A percentile compares a stretch with the other conserved stretches of the same genome.
phyloP scores from a whole-genome alignment of 2,113 vertebrate genomes.

The Pygoscelis adeliae region DNA sequence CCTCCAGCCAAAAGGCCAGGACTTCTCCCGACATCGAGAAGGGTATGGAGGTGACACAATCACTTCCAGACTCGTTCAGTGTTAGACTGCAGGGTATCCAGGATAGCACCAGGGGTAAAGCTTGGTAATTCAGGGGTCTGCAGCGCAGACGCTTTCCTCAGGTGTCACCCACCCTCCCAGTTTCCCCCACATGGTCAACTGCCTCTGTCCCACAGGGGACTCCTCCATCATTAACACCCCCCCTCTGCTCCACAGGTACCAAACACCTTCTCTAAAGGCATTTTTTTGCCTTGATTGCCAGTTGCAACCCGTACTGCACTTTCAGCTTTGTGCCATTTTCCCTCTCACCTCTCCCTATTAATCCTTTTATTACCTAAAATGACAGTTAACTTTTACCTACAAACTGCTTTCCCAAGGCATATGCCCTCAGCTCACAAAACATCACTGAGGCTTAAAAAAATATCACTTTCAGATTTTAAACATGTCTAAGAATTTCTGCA shows the following conservation, averaged over 20 bases:
- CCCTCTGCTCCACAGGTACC: neutral
- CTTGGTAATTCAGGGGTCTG: neutral
- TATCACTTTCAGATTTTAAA: neutral
- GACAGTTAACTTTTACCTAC: neutral
- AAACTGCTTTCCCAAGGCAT: neutral
- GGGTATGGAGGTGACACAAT: neutral
- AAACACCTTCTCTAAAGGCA: neutral
- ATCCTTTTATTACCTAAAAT: neutral
- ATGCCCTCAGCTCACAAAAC: neutral
- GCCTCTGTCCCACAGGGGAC: neutral
- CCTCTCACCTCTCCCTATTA: neutral
- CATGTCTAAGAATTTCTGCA: neutral
- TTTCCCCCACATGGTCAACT: accelerated
- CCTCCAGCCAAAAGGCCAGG: neutral
- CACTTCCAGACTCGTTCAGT: accelerated
- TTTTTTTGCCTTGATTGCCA: neutral
- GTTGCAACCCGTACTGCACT: too few relatives aligned
- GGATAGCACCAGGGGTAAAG: neutral
- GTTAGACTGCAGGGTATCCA: too few relatives aligned
- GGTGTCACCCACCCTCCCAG: too few relatives aligned
- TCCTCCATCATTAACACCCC: accelerated
- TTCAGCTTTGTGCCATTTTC: neutral
- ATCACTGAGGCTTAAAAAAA: neutral
- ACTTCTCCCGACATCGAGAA: neutral
- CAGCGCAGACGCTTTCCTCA: neutral